Evolutionary conservation across 1,140 invertebrate species (phyloP).

Genomic region (Diorhabda elongata): DNA sequence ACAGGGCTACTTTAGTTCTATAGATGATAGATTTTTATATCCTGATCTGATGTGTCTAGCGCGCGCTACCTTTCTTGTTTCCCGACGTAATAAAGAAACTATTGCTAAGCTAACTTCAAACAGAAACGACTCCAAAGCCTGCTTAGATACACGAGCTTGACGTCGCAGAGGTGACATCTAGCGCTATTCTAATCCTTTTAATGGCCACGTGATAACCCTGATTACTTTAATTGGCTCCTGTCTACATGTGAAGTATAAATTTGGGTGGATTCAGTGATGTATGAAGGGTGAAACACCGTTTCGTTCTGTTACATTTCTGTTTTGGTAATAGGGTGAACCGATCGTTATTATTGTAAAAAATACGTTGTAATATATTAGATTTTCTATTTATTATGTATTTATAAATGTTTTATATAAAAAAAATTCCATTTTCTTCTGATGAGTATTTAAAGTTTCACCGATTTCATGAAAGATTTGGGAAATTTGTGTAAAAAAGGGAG

Average conservation of each 20-base stretch:
- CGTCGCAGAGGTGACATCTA: constrained; percentile 38
- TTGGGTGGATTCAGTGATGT: constrained; percentile 8
- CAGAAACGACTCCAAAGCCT: constrained; percentile 16
- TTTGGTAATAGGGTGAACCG: background rate
- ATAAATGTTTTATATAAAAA: no score
- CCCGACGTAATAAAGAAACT: background rate
- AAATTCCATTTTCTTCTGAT: no score
- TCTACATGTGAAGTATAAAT: constrained; percentile 17
- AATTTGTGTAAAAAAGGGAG: background rate
- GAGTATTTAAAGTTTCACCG: no score
- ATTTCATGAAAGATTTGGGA: background rate
- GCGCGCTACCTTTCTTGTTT: constrained; percentile 3
- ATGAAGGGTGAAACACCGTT: background rate
- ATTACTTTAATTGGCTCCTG: constrained; percentile 40
- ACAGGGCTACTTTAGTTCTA: no score
- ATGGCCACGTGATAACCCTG: constrained; percentile 42
- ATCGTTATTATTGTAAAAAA: no score
- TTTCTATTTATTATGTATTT: no score
- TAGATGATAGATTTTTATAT: no score
- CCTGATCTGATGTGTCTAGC: no score
- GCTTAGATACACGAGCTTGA: constrained; percentile 37
- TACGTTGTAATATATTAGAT: no score
- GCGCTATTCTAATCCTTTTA: constrained; percentile 41
- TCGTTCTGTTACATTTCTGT: background rate
- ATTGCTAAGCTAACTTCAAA: constrained; percentile 32